Conservation (phyloP, 2,113 vertebrate species). For the Megaceryle torquata region DNA sequence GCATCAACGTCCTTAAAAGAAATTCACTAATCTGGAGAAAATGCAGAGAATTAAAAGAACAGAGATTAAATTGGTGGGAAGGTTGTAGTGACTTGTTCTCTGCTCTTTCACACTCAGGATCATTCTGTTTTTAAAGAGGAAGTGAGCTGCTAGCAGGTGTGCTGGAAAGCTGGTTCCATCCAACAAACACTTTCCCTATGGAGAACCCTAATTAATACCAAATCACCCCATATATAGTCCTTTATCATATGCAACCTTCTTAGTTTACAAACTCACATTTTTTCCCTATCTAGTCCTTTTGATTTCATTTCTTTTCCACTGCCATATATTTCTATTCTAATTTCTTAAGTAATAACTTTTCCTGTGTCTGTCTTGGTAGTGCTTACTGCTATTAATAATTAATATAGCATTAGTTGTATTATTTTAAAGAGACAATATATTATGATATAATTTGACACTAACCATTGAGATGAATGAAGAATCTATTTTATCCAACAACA, state of each 20-base stretch:
- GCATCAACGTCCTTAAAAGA: not conserved
- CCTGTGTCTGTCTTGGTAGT: not conserved
- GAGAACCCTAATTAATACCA: not conserved
- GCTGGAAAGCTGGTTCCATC: not conserved
- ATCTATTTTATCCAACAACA: not conserved
- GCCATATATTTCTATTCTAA: not conserved
- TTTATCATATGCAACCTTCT: not conserved
- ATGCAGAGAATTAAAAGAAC: not conserved
- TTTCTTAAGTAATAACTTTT: not conserved
- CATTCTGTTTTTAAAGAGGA: not conserved
- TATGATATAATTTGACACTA: not conserved
- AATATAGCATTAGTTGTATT: not conserved
- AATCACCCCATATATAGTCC: not conserved
- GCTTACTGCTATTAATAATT: not conserved
- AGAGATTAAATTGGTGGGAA: not conserved
- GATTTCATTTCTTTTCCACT: not conserved
- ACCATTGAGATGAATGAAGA: not conserved
- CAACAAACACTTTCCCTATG: not conserved
- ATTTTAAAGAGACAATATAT: not conserved
- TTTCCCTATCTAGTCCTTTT: not conserved
- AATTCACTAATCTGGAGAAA: not conserved
- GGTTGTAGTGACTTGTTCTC: not conserved
- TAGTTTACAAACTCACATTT: not conserved
- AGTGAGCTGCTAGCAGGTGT: fast-evolving
- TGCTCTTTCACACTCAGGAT: not conserved